phyloP scores from a whole-genome alignment of 2,797 vertebrate genomes.

The Acestrorhynchus altus region DNA sequence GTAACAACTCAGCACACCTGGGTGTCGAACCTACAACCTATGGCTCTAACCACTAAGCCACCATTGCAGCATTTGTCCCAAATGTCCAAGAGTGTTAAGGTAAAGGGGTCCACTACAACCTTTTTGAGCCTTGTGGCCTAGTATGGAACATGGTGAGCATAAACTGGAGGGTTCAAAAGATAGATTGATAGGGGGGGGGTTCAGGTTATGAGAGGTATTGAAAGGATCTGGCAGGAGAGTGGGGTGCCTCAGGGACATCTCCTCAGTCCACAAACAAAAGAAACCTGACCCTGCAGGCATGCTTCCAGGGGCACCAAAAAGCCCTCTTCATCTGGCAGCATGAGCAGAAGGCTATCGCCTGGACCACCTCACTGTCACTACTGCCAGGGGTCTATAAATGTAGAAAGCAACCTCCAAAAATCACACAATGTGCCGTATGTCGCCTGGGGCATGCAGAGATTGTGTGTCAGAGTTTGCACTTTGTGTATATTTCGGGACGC shows the following conservation, averaged over 20 bases:
- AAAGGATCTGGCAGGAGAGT: conserved; percentile 66
- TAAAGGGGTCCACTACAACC: not conserved
- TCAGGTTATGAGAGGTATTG: conserved; percentile 65
- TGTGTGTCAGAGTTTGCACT: conserved; percentile 72
- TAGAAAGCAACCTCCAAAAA: conserved; percentile 84
- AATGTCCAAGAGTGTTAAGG: not conserved
- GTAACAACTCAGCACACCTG: too few species aligned
- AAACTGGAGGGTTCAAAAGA: conserved; percentile 68
- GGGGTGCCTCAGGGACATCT: conserved; percentile 75
- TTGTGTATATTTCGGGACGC: conserved; percentile 80
- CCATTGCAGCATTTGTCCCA: too few species aligned
- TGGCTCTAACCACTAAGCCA: too few species aligned
- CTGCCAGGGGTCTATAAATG: conserved; percentile 86
- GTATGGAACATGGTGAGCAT: not conserved
- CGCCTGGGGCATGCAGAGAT: conserved; percentile 70
- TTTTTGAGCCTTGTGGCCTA: conserved; percentile 20
- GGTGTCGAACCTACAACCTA: too few species aligned
- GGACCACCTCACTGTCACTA: conserved; percentile 60
- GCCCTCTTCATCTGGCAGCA: conserved; percentile 81
- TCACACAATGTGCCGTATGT: conserved; percentile 81
- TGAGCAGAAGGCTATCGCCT: conserved; percentile 64
- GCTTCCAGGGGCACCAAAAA: conserved; percentile 78
- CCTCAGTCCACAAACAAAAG: conserved; percentile 76
- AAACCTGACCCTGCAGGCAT: conserved; percentile 75
- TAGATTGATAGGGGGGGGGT: conserved; percentile 60